Evolutionary conservation across 2,113 vertebrate species (phyloP), one percentile per base, ranked within the genome.

Genomic region (Merops nubicus): DNA sequence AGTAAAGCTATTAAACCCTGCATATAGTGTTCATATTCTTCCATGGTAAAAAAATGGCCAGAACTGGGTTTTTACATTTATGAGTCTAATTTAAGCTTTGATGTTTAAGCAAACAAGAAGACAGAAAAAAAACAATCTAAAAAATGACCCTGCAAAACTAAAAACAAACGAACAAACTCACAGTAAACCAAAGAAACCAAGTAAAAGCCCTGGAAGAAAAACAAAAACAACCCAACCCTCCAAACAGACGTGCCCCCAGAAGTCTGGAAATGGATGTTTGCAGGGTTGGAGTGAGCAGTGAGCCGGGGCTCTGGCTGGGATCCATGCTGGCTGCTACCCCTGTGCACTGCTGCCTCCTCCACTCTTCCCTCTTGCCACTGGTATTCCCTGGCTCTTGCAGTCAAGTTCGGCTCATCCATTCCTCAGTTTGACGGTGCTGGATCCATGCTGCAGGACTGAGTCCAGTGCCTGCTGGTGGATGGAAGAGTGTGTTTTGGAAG

Each of bases 381-480:
- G n/a, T 7, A 3, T 28, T 67, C 67, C 47, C 33, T 0, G 1
- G 16, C 40, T 67, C 51, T 59, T 23, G 31, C 51, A 13, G 36
- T 4, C 12, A 19, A 9, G 20, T 26, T 34, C 1, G 2, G 21
- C 33, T 65, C 26, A 7, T 33, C 31, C 2, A 2, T 62, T 48
- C 50, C 59, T 33, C 29, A 3, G 50, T 31, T 42, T 51, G 74
- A 34, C 0, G 1, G n/a, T 33, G 82, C 63, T 4, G 2, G 29
- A 33, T n/a, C 43, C 3, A 0, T 18, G 63, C 70, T 33, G 64
- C 9, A 2, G 26, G 50, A 34, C 23, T 5, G 38, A 38, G 33
- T 8, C 40, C 2, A 3, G 17, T 53, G 4, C 8, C 26, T 26
- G 31, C 38, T 15, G 4, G 31, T 3, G 23, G 28, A 16, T 62